A percentile compares a stretch with the other conserved stretches of the same genome.
phyloP scores from a whole-genome alignment of 2,113 vertebrate species.

The Sorex fumeus region DNA sequence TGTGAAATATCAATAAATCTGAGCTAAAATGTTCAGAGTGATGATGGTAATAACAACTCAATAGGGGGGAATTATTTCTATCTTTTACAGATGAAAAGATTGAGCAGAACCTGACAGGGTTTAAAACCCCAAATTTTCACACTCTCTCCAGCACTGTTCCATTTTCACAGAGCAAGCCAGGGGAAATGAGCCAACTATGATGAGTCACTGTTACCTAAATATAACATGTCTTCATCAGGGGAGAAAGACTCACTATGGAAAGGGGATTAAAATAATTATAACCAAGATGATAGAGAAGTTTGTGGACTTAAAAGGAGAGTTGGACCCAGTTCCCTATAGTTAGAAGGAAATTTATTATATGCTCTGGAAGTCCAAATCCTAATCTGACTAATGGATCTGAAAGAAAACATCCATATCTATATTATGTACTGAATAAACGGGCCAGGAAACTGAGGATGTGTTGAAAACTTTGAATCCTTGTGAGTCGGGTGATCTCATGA shows the following conservation, averaged over 20 bases:
- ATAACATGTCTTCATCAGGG: not conserved
- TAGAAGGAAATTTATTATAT: slow-evolving; percentile 55
- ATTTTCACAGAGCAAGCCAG: slow-evolving; percentile 49
- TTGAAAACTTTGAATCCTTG: not conserved
- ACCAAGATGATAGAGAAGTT: slow-evolving; percentile 35
- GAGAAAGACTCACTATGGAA: slow-evolving; percentile 43
- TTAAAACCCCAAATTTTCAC: not conserved
- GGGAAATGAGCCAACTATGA: not conserved
- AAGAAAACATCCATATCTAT: not conserved
- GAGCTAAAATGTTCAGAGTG: not conserved
- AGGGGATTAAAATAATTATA: slow-evolving; percentile 62
- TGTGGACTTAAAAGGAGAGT: slow-evolving; percentile 31
- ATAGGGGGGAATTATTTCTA: not conserved
- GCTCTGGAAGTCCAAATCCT: slow-evolving; percentile 17
- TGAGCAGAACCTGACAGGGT: not conserved
- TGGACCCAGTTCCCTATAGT: slow-evolving; percentile 8
- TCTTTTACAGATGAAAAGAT: not conserved
- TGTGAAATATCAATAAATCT: not conserved
- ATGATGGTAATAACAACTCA: not conserved
- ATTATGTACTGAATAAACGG: not conserved
- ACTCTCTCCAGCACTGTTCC: slow-evolving; percentile 23
- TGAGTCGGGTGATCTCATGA: slow-evolving; percentile 18
- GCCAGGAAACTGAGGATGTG: not conserved
- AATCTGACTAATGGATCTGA: not conserved
- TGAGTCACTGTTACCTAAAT: slow-evolving; percentile 64